Conservation (phyloP, 2,113 vertebrate species). For the Pollimyrus isidori region DNA sequence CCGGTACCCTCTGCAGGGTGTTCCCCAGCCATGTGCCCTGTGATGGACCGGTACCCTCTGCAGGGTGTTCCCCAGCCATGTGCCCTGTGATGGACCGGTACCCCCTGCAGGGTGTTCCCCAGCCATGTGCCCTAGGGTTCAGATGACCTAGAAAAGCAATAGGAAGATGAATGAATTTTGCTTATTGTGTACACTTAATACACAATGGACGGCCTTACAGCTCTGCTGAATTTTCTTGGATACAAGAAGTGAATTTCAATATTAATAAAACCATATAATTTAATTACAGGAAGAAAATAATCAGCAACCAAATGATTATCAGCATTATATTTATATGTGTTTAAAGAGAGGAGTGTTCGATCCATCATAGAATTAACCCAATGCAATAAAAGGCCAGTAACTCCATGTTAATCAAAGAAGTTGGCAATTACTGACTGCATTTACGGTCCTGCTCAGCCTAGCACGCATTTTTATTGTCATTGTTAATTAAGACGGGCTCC, state of each 20-base stretch:
- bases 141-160: background rate
- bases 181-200: background rate
- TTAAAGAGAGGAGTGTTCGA: constrained; percentile 30
- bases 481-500: constrained; percentile 94
- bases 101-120: background rate
- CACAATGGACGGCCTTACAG: background rate
- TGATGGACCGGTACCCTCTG: background rate
- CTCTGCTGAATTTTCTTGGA: background rate
- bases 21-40: background rate
- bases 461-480: constrained; percentile 61
- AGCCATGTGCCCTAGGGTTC: background rate
- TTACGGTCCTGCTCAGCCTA: constrained; percentile 52
- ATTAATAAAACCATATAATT: background rate
- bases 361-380: constrained; percentile 49
- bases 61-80: background rate
- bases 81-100: background rate
- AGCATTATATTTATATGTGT: constrained; percentile 31
- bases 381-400: constrained; percentile 55
- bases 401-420: constrained; percentile 62
- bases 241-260: background rate
- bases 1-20: background rate
- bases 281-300: constrained; percentile 18
- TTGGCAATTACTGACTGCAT: constrained; percentile 61
- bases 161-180: background rate
- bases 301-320: constrained; percentile 8